These are phyloP conservation scores for Neogobius melanostomus DNA, from an alignment of 2,113 vertebrate species.

Conservation along the genomic window DNA sequence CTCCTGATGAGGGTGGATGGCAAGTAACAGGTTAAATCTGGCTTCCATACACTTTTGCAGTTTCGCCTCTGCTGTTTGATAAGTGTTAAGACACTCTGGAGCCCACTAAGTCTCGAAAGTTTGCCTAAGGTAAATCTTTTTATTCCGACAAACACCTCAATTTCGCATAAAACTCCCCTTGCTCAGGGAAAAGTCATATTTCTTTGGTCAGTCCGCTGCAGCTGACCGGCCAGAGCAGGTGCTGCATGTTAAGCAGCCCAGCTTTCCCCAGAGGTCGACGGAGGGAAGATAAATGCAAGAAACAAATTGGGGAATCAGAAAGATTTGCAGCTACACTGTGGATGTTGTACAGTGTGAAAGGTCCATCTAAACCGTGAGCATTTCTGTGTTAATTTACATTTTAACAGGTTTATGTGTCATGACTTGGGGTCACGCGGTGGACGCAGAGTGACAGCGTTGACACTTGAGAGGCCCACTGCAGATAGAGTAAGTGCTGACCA, in stretches of 20 bases:
- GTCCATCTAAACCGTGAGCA: neutral
- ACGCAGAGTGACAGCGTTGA: constrained; percentile 6
- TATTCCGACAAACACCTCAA: neutral
- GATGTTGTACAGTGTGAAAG: neutral
- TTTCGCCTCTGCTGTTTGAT: too few species aligned
- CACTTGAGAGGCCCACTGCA: neutral
- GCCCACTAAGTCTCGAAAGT: neutral
- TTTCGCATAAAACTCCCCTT: neutral
- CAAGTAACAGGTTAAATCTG: too few species aligned
- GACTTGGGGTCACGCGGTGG: neutral
- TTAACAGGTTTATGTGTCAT: too few species aligned
- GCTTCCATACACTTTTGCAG: too few species aligned
- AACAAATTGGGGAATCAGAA: neutral
- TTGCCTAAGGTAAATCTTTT: too few species aligned
- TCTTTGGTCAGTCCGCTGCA: neutral
- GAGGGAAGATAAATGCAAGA: neutral
- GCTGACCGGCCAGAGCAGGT: neutral
- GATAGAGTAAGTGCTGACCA: constrained; percentile 28
- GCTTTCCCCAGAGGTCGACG: neutral
- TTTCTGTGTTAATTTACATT: too few species aligned
- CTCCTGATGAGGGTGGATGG: too few species aligned
- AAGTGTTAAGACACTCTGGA: neutral
- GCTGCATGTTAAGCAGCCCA: neutral
- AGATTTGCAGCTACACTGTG: neutral
- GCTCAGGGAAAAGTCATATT: neutral